Conservation (phyloP, 2,888 invertebrate genomes). For the Camponotus fellah region DNA sequence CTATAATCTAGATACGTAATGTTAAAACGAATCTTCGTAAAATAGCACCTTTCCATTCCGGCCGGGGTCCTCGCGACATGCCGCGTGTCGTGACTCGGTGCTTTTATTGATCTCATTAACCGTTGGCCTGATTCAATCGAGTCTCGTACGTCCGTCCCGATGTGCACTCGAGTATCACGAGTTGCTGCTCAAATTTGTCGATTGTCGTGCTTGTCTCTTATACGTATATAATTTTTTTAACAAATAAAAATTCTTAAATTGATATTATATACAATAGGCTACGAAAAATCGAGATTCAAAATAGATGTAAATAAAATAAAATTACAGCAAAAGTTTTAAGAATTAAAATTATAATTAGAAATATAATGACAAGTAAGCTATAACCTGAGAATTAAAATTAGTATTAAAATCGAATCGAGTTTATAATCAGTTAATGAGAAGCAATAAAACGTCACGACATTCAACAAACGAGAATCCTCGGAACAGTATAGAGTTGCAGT, state of each 20-base stretch:
- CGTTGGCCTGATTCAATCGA: constrained; percentile 32
- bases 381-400: neutral
- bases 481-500: constrained; percentile 65
- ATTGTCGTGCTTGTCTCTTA: neutral
- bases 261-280: neutral
- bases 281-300: neutral
- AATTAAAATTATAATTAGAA: neutral
- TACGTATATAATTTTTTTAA: neutral
- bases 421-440: constrained; percentile 21
- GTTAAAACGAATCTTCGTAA: constrained; percentile 71
- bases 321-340: neutral
- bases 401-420: neutral
- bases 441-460: constrained; percentile 25
- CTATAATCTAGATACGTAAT: constrained; percentile 52
- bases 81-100: constrained; percentile 35
- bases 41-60: constrained; percentile 81
- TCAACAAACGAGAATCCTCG: constrained; percentile 40
- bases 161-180: neutral
- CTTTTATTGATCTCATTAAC: constrained; percentile 51
- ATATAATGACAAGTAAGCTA: neutral
- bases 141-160: constrained; percentile 17
- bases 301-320: neutral
- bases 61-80: constrained; percentile 74
- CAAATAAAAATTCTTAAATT: constrained; percentile 9
- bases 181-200: constrained; percentile 5